Evolutionary conservation across 2,113 vertebrate genomes (phyloP), one percentile per base, ranked within the genome.

Genomic region (Nannobrachium achirus): DNA sequence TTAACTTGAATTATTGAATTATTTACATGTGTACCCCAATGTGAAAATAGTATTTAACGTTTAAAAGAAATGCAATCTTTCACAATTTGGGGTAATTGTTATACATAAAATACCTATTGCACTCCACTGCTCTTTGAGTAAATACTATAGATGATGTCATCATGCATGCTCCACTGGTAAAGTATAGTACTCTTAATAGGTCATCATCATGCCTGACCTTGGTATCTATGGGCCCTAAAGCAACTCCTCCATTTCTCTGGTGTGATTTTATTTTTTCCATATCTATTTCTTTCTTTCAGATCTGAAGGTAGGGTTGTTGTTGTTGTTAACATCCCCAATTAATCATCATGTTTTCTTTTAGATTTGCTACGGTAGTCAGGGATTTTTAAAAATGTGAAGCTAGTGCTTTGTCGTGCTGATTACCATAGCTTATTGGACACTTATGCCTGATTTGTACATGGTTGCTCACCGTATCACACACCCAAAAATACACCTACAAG

Each of bases 1-100:
- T 83, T 80, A 77, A 87, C 86, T 83, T 86, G 74, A 84, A 75
- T 68, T 81, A 75, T 68, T 66, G 56, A 3, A 66, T 25, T 63
- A 73, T 73, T 25, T 62, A 41, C 75, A 44, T 77, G 60, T 79
- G 69, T 70, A 62, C 38, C 39, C 63, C 58, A 77, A 76, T 78
- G 74, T 80, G 50, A 55, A 66, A 1, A 44, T 52, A 48, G 62
- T 68, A 65, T 70, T 46, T 59, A 9, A 66, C 65, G 41, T 59
- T 50, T 67, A 44, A 55, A 15, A 11, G 1, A n/a, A 45, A 48
- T n/a, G n/a, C 39, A 33, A 33, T 33, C 3, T 33, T 33, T 33
- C 16, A n/a, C 63, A 18, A 66, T 69, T 59, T 9, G 58, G 7
- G 25, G 45, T 19, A 62, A 16, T 39, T 49, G 38, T 49, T 8